Base-by-base conservation (phyloP, 2,113 vertebrate species). In the Forbesichthys agassizii region DNA sequence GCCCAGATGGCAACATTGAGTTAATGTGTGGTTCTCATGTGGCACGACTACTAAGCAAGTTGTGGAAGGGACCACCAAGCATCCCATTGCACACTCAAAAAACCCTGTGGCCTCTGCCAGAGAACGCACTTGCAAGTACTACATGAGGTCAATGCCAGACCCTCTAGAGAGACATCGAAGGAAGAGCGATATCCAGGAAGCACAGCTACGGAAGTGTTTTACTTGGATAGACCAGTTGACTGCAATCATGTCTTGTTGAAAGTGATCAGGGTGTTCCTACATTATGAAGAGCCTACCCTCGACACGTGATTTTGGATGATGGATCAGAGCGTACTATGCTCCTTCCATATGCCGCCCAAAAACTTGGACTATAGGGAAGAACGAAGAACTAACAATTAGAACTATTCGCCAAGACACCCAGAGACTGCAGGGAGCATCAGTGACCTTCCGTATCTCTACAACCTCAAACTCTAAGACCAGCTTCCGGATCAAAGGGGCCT, bases 321-420 rank as follows among this genome's bases (percentile, higher is more conserved):
- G 61, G 76, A 0, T 79, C 49, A 0, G 57, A 74, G 47, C 36
- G 53, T 4, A 67, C 53, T 0, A 79, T 79, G 66, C 12, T 79
- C 7, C 20, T 79, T 1, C 61, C 66, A 14, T 42, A 10, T 0
- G 67, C 59, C 0, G 61, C 47, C 3, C 0, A 13, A 11, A 42
- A 67, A 13, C 27, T 55, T 8, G 42, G 53, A 16, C 9, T 68
- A 12, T 14, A 57, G n/a, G 33, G 36, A 16, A 16, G 16, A 16
- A 16, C 11, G 55, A 68, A 11, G n/a, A 13, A 16, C 58, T 53
- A 3, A 5, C 48, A n/a, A 3, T 46, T 2, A 5, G 56, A 5
- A 68, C 56, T 1, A 57, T 60, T 3, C 8, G 55, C 2, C 55
- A 68, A 14, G 56, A 68, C 9, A 11, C 49, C 3, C 54, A 27